These are phyloP conservation scores for Cephalopholis sonnerati DNA, from an alignment of 2,113 vertebrate genomes.

Conservation along the genomic window DNA sequence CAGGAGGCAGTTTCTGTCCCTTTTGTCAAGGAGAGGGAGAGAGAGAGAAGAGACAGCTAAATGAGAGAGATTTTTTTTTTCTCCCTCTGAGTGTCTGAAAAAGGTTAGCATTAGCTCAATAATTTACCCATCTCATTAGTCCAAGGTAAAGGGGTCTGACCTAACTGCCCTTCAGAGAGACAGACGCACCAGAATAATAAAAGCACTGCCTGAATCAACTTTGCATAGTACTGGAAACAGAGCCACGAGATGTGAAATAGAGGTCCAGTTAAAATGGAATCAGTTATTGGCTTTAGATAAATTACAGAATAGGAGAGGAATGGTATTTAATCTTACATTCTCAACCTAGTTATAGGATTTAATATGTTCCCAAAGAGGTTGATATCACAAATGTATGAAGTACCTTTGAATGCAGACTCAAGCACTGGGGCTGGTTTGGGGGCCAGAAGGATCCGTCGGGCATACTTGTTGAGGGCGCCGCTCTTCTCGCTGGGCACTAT, in stretches of 20 bases:
- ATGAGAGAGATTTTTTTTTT: conserved; percentile 56
- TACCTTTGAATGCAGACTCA: conserved; percentile 98
- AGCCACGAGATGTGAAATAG: conserved; percentile 43
- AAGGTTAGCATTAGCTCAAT: conserved; percentile 76
- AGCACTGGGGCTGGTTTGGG: conserved; percentile 96
- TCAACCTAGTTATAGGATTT: background rate
- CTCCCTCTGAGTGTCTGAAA: conserved; percentile 52
- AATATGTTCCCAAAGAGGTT: conserved; percentile 15
- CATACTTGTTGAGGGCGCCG: conserved; percentile 96
- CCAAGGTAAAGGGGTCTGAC: conserved; percentile 71
- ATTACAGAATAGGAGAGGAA: conserved; percentile 18
- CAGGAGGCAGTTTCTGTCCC: conserved; percentile 74
- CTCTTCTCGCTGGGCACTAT: conserved; percentile 97
- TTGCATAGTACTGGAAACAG: conserved; percentile 46
- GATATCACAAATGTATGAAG: background rate
- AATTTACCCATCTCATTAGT: conserved; percentile 82
- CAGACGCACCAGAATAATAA: conserved; percentile 70
- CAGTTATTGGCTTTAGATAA: background rate
- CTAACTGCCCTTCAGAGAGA: conserved; percentile 77
- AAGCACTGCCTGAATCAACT: conserved; percentile 53
- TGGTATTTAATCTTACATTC: background rate
- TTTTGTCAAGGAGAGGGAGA: conserved; percentile 46
- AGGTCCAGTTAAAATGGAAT: conserved; percentile 2
- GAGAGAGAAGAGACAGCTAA: conserved; percentile 49
- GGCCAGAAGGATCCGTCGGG: conserved; percentile 95